A percentile compares a stretch with the other conserved stretches of the same genome.
Conservation (phyloP, 2,888 invertebrate genomes). For the Dascillus cervinus region DNA sequence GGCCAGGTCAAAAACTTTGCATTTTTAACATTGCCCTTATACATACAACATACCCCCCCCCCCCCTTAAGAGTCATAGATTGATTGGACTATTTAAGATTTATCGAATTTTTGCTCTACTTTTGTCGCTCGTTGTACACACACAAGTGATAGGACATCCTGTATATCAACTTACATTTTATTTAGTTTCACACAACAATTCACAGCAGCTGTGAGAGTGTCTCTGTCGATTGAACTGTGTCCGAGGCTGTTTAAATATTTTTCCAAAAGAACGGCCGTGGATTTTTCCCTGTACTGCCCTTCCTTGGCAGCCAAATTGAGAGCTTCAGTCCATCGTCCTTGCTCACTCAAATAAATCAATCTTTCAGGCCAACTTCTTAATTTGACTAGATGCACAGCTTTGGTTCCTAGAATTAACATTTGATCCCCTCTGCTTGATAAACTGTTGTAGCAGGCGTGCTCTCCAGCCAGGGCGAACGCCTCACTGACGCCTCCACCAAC, state of each 20-base stretch:
- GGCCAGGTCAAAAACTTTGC: too few relatives aligned
- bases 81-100: too few relatives aligned
- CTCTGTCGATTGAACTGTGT: conserved; percentile 37
- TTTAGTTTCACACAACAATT: conserved; percentile 44
- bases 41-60: too few relatives aligned
- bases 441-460: conserved; percentile 69
- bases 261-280: conserved; percentile 30
- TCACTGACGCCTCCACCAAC: conserved; percentile 90
- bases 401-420: conserved; percentile 60
- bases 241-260: conserved; percentile 44
- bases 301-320: conserved; percentile 49
- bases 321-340: conserved; percentile 51
- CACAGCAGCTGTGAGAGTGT: conserved; percentile 42
- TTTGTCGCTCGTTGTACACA: too few relatives aligned
- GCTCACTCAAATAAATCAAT: conserved; percentile 53
- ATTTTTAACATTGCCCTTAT: too few relatives aligned
- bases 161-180: conserved; percentile 51
- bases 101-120: too few relatives aligned
- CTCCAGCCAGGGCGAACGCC: conserved; percentile 67
- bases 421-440: conserved; percentile 61
- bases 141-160: too few relatives aligned
- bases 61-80: too few relatives aligned
- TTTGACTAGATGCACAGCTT: conserved; percentile 51
- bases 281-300: conserved; percentile 38
- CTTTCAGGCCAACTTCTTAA: conserved; percentile 61